Base-by-base conservation (phyloP, 2,888 invertebrate species). In the Plagiodera versicolora region DNA sequence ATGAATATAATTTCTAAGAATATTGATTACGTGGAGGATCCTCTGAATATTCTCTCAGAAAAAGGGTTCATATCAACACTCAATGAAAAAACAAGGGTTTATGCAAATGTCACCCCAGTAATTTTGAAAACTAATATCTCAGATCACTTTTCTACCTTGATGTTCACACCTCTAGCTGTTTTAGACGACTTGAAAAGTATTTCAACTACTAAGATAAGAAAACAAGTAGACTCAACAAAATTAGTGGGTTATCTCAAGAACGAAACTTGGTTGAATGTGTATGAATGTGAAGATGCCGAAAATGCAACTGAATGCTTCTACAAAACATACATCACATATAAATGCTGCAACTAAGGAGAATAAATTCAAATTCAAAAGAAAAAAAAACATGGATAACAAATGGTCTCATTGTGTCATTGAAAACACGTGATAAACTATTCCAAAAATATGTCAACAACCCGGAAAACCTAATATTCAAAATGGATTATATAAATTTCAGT, bases 301-400 rank as follows among this genome's bases (percentile, higher is more conserved):
- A 39, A 39, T 39, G 39, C 39, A 39, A 39, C 39, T 16, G 39
- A 39, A 39, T 39, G 39, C 39, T 39, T 39, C 39, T 39, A 39
- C 16, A 16, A 39, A 39, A 39, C 9, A 39, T 39, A 39, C 39
- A 39, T 39, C 39, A 39, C 39, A 39, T 39, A 39, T 39, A 39
- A n/a, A 39, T 39, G 24, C 24, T 24, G 24, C 24, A 24, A 24
- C 24, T 24, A 24, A 24, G 6, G 24, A 24, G 3, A 24, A 6
- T 10, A 16, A 39, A 39, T 39, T 39, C 39, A 39, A 4, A 3
- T 39, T 6, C 9, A 16, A 39, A 16, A 39, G 6, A 39, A 10
- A 39, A 39, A 8, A 39, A 39, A 39, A 2, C 9, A 39, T 39
- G 39, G 39, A 48, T 48, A n/a, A 48, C 48, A 19, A 48, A 48